These are phyloP conservation scores for Orgyia antiqua DNA, from an alignment of 2,888 invertebrate genomes.

Conservation along the genomic window DNA sequence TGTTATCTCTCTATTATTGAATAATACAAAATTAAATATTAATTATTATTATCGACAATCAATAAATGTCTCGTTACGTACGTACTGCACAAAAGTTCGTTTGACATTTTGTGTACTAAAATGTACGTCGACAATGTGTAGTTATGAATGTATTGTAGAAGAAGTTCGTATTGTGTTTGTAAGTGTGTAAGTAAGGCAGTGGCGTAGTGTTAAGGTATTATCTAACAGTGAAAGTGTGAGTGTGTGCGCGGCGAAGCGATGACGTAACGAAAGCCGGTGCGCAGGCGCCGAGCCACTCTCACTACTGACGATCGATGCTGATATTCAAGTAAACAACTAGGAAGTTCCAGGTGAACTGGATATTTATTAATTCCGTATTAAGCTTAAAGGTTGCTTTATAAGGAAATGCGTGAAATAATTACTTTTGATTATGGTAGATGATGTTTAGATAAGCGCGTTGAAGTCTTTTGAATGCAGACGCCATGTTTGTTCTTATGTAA, in stretches of 20 bases:
- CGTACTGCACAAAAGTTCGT: slow-evolving; percentile 17
- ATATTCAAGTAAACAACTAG: slow-evolving; percentile 59
- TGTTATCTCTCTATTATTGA: slow-evolving; percentile 9
- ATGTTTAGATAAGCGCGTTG: slow-evolving; percentile 37
- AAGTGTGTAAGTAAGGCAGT: slow-evolving; percentile 73
- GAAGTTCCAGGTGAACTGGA: slow-evolving; percentile 53
- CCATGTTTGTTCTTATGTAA: slow-evolving; percentile 18
- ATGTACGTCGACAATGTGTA: too few species aligned
- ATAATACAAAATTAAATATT: slow-evolving; percentile 14
- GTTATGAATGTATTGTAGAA: slow-evolving; percentile 48
- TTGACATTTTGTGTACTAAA: slow-evolving; percentile 30
- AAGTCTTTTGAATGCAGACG: slow-evolving; percentile 36
- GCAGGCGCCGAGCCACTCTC: slow-evolving; percentile 31
- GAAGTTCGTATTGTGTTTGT: slow-evolving; percentile 63
- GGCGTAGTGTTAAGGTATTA: slow-evolving; percentile 54
- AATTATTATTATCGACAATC: slow-evolving; percentile 18
- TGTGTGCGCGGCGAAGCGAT: slow-evolving; percentile 61
- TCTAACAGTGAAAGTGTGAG: slow-evolving; percentile 75
- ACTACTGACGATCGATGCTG: slow-evolving; percentile 64
- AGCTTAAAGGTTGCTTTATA: slow-evolving; percentile 26
- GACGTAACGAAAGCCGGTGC: slow-evolving; percentile 51
- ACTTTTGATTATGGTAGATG: slow-evolving; percentile 22
- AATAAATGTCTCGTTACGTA: slow-evolving; percentile 21
- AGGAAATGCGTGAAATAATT: slow-evolving; percentile 31
- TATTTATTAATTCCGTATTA: slow-evolving; percentile 41